phyloP scores from a whole-genome alignment of 2,888 invertebrate species.

The Sphaerophoria rueppellii region DNA sequence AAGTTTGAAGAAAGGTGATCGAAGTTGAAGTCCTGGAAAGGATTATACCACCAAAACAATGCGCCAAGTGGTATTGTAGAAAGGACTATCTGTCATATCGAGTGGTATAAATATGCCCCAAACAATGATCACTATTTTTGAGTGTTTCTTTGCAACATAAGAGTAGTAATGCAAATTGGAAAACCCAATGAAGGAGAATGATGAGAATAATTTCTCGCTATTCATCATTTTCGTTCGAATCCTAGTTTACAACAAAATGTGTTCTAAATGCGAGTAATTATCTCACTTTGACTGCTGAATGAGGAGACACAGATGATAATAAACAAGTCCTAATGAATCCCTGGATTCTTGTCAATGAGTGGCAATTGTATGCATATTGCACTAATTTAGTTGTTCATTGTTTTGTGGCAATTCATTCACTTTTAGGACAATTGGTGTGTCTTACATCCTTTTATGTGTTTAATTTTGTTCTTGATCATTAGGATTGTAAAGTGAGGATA shows the following conservation, averaged over 20 bases:
- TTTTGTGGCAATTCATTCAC: constrained; percentile 36
- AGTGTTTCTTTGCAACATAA: constrained; percentile 27
- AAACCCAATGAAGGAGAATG: constrained; percentile 35
- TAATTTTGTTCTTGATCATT: constrained; percentile 23
- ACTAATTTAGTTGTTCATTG: constrained; percentile 66
- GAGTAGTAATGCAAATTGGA: constrained; percentile 57
- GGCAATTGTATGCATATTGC: constrained; percentile 53
- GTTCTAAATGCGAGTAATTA: constrained; percentile 65
- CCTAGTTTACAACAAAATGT: constrained; percentile 23
- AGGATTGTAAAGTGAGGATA: constrained; percentile 38
- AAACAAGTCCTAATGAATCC: constrained; percentile 69
- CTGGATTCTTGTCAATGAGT: constrained; percentile 46
- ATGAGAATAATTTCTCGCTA: background rate
- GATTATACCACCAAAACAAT: constrained; percentile 60
- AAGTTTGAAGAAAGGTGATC: constrained; percentile 24
- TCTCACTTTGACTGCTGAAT: constrained; percentile 55
- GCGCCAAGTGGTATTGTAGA: background rate
- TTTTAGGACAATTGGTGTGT: background rate
- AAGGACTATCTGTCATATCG: constrained; percentile 48
- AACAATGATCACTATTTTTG: constrained; percentile 42
- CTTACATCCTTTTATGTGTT: constrained; percentile 32
- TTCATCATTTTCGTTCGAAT: background rate
- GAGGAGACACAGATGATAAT: constrained; percentile 42
- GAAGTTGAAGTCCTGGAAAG: constrained; percentile 52
- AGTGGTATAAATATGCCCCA: constrained; percentile 47